Evolutionary conservation across 2,888 invertebrate genomes (phyloP), one percentile per base, ranked within the genome.

Genomic region (Tortricodes alternella): DNA sequence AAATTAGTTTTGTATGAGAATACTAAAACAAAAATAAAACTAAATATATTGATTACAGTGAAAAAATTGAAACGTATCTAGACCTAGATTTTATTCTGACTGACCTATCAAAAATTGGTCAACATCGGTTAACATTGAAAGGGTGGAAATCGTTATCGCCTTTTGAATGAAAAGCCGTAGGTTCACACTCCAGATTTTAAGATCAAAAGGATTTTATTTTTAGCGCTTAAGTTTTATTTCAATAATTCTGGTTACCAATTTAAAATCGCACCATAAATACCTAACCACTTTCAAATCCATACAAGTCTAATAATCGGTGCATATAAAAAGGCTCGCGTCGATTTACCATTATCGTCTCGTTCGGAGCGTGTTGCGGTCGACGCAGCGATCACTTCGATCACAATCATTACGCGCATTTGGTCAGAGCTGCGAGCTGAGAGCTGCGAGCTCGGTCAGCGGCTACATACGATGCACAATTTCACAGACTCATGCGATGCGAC

Each of bases 321-420:
- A 81, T 74, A 78, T 75, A 80, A 84, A 81, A 85, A 80, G 67
- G 70, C 73, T 73, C 65, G 68, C 75, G 69, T 71, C 65, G 70
- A 73, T 75, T 70, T 63, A 72, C 78, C 83, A 87, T 88, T 88
- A 88, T 84, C 86, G 77, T 87, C 88, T 87, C 80, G 83, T 88
- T 86, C 72, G 65, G 70, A 80, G 76, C 80, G 81, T 83, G 86
- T 86, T 89, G 89, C 67, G 88, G 89, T 89, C 73, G 76, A 71
- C 65, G 71, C 77, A 68, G 76, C 80, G 79, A 85, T 85, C 80
- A 78, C 69, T 80, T 68, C 78, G 76, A 85, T 85, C 78, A 76
- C 78, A 80, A 85, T 81, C 83, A 85, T 85, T 87, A 84, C 74
- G 71, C 70, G 71, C 70, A 73, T 74, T 67, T 73, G 72, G 65